Evolutionary conservation across 2,113 vertebrate species (phyloP).

Genomic region (Gnathochromis pfefferi): DNA sequence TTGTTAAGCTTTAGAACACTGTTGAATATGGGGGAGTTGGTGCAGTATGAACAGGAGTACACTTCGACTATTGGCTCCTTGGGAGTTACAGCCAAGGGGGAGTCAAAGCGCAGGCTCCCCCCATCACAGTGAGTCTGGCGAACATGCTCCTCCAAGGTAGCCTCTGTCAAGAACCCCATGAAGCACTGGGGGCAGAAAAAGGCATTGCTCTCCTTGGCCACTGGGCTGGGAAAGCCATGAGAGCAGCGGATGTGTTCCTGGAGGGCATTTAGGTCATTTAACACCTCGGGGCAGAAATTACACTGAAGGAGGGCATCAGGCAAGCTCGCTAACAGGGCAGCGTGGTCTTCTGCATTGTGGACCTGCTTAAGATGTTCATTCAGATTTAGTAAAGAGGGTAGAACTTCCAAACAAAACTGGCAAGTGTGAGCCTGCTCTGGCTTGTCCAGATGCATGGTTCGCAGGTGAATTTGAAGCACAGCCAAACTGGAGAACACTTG

Average conservation of each 20-base stretch:
- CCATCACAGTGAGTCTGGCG: conserved; percentile 94
- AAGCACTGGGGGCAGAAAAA: conserved; percentile 99
- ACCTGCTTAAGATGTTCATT: conserved; percentile 96
- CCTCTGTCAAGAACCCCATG: conserved; percentile 97
- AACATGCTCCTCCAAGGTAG: conserved; percentile 94
- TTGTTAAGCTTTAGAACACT: conserved; percentile 94
- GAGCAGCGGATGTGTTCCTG: conserved; percentile 97
- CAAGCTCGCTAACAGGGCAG: conserved; percentile 81
- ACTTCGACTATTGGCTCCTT: conserved; percentile 95
- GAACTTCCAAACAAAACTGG: conserved; percentile 93
- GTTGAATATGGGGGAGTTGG: conserved; percentile 96
- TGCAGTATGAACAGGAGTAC: conserved; percentile 97
- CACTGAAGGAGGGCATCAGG: conserved; percentile 91
- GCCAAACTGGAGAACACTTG: conserved; percentile 94
- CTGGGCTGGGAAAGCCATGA: conserved; percentile 89
- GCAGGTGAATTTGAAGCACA: conserved; percentile 92
- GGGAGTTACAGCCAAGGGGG: conserved; percentile 86
- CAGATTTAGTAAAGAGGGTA: conserved; percentile 95
- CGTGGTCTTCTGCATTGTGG: conserved; percentile 87
- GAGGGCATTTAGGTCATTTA: conserved; percentile 90
- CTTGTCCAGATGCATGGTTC: conserved; percentile 96
- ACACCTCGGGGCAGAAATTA: conserved; percentile 94
- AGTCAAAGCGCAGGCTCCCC: conserved; percentile 88
- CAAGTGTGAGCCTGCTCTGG: conserved; percentile 96
- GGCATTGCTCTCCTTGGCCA: conserved; percentile 93